These are phyloP conservation scores for Trachops cirrhosus DNA, from an alignment of 2,797 vertebrate species.

Conservation along the genomic window DNA sequence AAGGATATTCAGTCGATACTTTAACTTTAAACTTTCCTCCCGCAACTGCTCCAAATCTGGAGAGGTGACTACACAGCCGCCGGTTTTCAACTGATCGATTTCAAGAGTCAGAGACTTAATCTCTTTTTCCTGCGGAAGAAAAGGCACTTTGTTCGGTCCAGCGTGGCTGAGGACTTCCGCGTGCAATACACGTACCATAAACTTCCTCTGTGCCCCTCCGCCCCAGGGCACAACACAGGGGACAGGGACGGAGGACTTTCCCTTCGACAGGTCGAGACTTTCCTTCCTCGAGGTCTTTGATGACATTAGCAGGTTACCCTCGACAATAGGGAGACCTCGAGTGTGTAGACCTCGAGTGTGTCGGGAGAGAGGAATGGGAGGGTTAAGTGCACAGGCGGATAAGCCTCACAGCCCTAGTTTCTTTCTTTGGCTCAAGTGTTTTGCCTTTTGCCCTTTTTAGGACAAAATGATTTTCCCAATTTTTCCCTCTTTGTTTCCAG, in stretches of 20 bases:
- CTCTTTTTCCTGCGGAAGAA: conserved; percentile 88
- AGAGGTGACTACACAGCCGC: conserved; percentile 79
- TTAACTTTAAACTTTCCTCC: conserved; percentile 93
- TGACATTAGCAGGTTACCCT: neutral
- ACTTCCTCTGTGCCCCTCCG: neutral
- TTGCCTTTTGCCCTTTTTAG: neutral
- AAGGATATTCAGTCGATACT: conserved; percentile 93
- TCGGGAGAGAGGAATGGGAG: neutral
- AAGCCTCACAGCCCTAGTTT: neutral
- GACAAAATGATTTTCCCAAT: neutral
- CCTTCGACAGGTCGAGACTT: neutral
- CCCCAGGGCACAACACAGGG: neutral
- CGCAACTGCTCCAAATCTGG: conserved; percentile 85
- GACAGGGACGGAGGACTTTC: neutral
- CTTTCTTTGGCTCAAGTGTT: neutral
- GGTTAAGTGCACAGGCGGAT: neutral
- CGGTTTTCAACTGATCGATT: conserved; percentile 90
- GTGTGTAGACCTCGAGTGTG: neutral
- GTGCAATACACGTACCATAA: rapidly evolving
- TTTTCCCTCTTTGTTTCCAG: neutral
- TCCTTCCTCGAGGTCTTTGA: neutral
- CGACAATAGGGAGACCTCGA: neutral
- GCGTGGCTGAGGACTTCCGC: rapidly evolving
- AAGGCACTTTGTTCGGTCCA: neutral
- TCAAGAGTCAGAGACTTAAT: conserved; percentile 90